Percentiles rank a stretch among this genome's conserved stretches.
Conservation (phyloP, 2,888 invertebrate species). For the Diplazon laetatorius region DNA sequence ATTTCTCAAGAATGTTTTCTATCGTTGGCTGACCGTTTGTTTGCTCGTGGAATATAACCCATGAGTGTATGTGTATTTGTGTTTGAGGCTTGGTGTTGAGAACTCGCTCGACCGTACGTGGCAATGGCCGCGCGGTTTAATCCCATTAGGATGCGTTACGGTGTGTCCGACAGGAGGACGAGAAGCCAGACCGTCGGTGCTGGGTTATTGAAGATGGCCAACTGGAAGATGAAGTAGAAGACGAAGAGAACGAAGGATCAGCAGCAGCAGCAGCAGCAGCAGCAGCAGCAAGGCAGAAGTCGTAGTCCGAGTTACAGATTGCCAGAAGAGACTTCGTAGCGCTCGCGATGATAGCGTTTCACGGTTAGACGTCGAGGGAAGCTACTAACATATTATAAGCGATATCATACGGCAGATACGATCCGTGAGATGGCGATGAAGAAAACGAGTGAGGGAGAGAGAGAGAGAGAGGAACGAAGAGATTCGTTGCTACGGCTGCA, state of each 20-base stretch:
- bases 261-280: slow-evolving; percentile 41
- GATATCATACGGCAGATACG: slow-evolving; percentile 43
- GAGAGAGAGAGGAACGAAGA: slow-evolving; percentile 62
- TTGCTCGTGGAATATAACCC: too few relatives aligned
- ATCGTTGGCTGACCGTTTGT: too few relatives aligned
- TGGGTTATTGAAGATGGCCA: slow-evolving; percentile 52
- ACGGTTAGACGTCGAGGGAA: slow-evolving; percentile 35
- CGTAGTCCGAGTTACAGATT: slow-evolving; percentile 52
- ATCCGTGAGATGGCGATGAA: slow-evolving; percentile 20
- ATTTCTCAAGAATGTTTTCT: too few relatives aligned
- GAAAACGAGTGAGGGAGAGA: slow-evolving; percentile 61
- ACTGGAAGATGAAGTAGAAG: too few relatives aligned
- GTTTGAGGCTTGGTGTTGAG: slow-evolving; percentile 59
- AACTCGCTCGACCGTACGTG: slow-evolving; percentile 69
- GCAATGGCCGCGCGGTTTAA: slow-evolving; percentile 76
- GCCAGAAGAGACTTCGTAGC: slow-evolving; percentile 53
- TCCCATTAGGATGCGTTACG: slow-evolving; percentile 77
- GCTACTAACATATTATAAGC: slow-evolving; percentile 37
- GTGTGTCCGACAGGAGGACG: slow-evolving; percentile 68
- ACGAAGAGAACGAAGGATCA: too few relatives aligned
- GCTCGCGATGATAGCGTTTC: slow-evolving; percentile 52
- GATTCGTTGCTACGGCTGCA: slow-evolving; percentile 69
- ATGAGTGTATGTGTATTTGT: too few relatives aligned
- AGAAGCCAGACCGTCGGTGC: slow-evolving; percentile 61
- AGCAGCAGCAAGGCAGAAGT: slow-evolving; percentile 44